Conservation (phyloP, 2,888 invertebrate genomes). For the Amiota minor region DNA sequence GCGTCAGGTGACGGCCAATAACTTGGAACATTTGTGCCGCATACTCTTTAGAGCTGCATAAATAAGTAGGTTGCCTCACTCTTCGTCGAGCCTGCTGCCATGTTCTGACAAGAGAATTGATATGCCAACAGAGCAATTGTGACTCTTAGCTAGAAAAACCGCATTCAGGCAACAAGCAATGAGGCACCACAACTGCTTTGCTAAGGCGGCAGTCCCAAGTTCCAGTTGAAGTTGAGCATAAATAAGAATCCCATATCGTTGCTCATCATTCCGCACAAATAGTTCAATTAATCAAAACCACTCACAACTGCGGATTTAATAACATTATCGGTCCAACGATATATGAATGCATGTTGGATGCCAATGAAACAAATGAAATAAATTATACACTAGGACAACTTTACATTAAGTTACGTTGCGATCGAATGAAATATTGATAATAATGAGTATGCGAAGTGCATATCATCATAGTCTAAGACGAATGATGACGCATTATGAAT, state of each 20-base stretch:
- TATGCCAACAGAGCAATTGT: conserved; percentile 58
- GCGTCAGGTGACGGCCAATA: too few relatives aligned
- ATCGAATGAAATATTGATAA: conserved; percentile 5
- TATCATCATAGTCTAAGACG: too few relatives aligned
- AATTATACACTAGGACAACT: conserved; percentile 3
- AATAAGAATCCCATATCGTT: conserved; percentile 12
- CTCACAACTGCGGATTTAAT: conserved; percentile 60
- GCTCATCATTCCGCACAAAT: conserved; percentile 60
- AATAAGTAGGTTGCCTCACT: conserved; percentile 31
- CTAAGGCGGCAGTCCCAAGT: background rate
- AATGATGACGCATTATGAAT: background rate
- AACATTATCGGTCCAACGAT: conserved; percentile 49
- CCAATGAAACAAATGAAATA: conserved; percentile 13
- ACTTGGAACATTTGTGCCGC: conserved; percentile 11
- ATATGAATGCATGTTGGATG: conserved; percentile 18
- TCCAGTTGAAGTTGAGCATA: conserved; percentile 10
- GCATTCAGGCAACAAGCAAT: background rate
- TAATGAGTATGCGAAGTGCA: background rate
- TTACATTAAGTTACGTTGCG: background rate
- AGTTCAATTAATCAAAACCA: conserved; percentile 61
- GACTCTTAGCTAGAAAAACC: conserved; percentile 24
- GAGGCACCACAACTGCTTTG: conserved; percentile 12
- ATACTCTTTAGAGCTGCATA: conserved; percentile 20
- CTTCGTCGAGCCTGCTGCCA: conserved; percentile 7
- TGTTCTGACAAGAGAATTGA: conserved; percentile 60